A percentile compares a stretch with the other conserved stretches of the same genome.
Conservation (phyloP, 2,797 vertebrate genomes). For the Neosalanx taihuensis region DNA sequence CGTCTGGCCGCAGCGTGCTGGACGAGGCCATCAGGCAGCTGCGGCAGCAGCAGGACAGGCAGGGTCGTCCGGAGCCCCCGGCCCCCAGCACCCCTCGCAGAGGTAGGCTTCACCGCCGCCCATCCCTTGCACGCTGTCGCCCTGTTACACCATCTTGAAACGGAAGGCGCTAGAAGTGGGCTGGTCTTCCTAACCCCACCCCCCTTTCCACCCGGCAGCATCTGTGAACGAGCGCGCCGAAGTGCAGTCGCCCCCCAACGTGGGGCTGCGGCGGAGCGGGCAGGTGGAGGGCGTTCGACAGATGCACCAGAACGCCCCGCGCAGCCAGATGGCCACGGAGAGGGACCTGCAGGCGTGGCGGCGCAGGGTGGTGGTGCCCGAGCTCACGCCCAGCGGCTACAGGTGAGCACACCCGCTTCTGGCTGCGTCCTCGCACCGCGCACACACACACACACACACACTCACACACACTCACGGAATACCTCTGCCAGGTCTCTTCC, state of each 20-base stretch:
- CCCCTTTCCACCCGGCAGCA: constrained; percentile 57
- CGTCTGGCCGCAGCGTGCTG: constrained; percentile 76
- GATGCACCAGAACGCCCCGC: constrained; percentile 95
- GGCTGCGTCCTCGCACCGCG: not conserved
- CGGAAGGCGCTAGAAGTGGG: not conserved
- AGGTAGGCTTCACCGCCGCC: constrained; percentile 68
- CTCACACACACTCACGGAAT: too few relatives aligned
- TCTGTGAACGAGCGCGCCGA: constrained; percentile 85
- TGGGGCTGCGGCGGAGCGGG: constrained; percentile 89
- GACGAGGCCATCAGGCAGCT: constrained; percentile 88
- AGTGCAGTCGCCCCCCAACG: constrained; percentile 89
- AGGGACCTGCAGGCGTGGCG: constrained; percentile 94
- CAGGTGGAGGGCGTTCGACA: constrained; percentile 96
- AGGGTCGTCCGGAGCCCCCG: constrained; percentile 40
- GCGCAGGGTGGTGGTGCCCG: constrained; percentile 91
- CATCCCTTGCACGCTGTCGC: too few relatives aligned
- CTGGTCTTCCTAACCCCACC: too few relatives aligned
- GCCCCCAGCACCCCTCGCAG: constrained; percentile 80
- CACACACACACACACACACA: too few relatives aligned
- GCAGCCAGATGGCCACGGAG: constrained; percentile 94
- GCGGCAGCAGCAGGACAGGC: constrained; percentile 82
- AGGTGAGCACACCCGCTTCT: constrained; percentile 65
- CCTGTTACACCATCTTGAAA: not conserved
- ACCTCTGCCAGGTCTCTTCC: too few relatives aligned
- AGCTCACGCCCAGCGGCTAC: constrained; percentile 77